A percentile compares a stretch with the other conserved stretches of the same genome.
These are phyloP conservation scores for Belgica antarctica DNA, from an alignment of 2,888 invertebrate species.

Conservation along the genomic window DNA sequence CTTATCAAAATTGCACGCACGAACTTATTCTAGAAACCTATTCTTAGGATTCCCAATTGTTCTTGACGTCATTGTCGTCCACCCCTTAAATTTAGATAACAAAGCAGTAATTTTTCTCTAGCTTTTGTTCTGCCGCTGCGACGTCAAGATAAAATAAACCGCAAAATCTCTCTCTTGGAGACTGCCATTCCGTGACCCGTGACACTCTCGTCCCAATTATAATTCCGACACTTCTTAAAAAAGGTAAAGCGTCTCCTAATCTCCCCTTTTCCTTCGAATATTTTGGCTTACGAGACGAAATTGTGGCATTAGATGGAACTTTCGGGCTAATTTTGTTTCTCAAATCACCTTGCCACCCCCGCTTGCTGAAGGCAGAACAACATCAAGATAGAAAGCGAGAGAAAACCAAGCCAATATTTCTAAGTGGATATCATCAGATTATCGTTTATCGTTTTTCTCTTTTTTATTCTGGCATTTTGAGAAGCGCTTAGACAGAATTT, in stretches of 20 bases:
- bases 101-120: too few species aligned
- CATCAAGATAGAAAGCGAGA: neutral
- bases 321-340: neutral
- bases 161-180: too few species aligned
- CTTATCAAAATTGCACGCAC: too few species aligned
- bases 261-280: neutral
- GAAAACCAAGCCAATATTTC: conserved; percentile 11
- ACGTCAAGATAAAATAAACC: too few species aligned
- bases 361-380: neutral
- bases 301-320: conserved; percentile 3
- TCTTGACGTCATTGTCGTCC: too few species aligned
- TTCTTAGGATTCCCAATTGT: too few species aligned
- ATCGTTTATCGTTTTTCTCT: conserved; percentile 1
- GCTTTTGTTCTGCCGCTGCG: too few species aligned
- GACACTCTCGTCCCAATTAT: neutral
- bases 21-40: too few species aligned
- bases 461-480: neutral
- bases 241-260: neutral
- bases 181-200: neutral
- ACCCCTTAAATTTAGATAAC: too few species aligned
- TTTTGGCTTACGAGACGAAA: neutral
- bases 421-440: conserved; percentile 11
- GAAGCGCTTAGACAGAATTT: neutral
- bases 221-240: neutral
- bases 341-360: neutral